Base-by-base conservation (phyloP, 2,888 invertebrate genomes). In the Drosophila mulleri region DNA sequence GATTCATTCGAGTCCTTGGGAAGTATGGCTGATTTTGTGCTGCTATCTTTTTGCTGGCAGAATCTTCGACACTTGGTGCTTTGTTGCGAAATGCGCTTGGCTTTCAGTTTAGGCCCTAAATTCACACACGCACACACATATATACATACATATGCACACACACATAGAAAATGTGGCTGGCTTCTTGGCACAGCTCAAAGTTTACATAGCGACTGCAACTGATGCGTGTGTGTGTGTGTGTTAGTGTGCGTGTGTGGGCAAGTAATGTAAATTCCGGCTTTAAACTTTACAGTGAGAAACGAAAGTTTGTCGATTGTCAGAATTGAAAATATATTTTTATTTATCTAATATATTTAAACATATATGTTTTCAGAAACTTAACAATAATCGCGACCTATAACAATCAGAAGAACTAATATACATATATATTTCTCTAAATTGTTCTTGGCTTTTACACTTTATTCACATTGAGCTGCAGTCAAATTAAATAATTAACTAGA, bases 61-160 rank as follows among this genome's bases (percentile, higher is more conserved):
- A 72, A 61, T 61, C 77, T 76, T 70, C 78, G 78, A 78, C 78
- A 78, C 70, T 70, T 63, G 65, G 58, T 41, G 62, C 68, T 64
- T 72, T 76, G 63, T 72, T 63, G 67, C 76, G 62, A 60, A 67
- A 58, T 75, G 62, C 72, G 45, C 41, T 75, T 64, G 73, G 62
- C 78, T 70, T 62, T 66, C 53, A 66, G 48, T 60, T 69, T 62
- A 69, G 39, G 52, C 58, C 61, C 61, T 61, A 62, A 64, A 54
- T 59, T 59, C 47, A 59, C 47, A 48, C 45, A 50, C 59, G 44
- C 39, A 48, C 14, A 56, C 44, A 57, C 16, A 39, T 2, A 39
- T 35, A 64, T 41, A 42, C 32, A 48, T 48, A 52, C 35, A 50
- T 1, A 20, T 35, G 8, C 44, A 63, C 45, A 58, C 47, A 53